Base-by-base conservation (phyloP, 2,888 invertebrate genomes). In the Eupithecia abbreviata region DNA sequence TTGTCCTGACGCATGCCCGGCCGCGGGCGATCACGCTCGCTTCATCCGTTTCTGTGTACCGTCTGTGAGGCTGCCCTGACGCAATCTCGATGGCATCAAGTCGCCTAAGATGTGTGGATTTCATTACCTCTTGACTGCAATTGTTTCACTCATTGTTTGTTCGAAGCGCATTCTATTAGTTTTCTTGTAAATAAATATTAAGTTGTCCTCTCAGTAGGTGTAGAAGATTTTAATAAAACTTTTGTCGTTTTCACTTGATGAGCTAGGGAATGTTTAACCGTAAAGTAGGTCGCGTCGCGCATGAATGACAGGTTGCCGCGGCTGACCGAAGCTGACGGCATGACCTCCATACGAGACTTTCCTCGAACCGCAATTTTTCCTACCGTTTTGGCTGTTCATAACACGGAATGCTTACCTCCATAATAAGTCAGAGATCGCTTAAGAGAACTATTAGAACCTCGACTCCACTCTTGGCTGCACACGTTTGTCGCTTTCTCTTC, bases 1-100 rank as follows among this genome's bases (percentile, higher is more conserved):
- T 93, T 94, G 93, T 94, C 93, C 94, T 91, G 94, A 94, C 92
- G 94, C 94, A 94, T 94, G 94, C 94, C 94, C 94, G 92, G 90
- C 89, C 90, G 92, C 90, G 94, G 94, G 92, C 93, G 90, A 92
- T 94, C 94, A 94, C 94, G 93, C 94, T 94, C 94, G 93, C 94
- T 93, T 93, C 94, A 94, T 94, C 93, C 92, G 94, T 94, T 85
- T 94, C 92, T 94, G 91, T 94, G 94, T 94, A 87, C 91, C 93
- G 93, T 91, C 92, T 92, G 90, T 91, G 89, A 91, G 93, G 92
- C 92, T 92, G 92, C 92, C 92, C 73, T 90, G 87, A 91, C 91
- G 92, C 93, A 93, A 93, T 92, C 87, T 92, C 91, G 92, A 93
- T 90, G 93, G 91, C 92, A 93, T 91, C 90, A 88, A 92, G 89